Evolutionary conservation across 2,888 invertebrate species (phyloP).

Genomic region (Epinotia demarniana): DNA sequence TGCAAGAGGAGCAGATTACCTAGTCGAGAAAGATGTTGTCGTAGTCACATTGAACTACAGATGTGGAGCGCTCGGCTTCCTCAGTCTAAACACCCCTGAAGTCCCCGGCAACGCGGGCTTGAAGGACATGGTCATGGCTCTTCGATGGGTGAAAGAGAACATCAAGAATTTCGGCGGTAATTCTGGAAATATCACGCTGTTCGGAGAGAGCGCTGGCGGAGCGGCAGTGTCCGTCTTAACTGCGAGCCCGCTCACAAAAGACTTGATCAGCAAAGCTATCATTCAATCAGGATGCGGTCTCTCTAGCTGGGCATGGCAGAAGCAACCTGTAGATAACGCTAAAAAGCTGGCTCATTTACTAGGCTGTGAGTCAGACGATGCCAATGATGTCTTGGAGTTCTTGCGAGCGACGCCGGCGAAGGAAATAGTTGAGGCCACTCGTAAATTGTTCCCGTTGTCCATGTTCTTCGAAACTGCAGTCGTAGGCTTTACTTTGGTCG

Average conservation of each 20-base stretch:
- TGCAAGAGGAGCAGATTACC: slow-evolving; percentile 79
- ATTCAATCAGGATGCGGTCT: slow-evolving; percentile 73
- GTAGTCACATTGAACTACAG: slow-evolving; percentile 85
- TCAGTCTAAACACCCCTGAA: slow-evolving; percentile 74
- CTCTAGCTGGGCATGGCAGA: slow-evolving; percentile 61
- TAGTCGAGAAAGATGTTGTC: slow-evolving; percentile 84
- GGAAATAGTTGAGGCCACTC: slow-evolving; percentile 68
- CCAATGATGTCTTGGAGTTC: slow-evolving; percentile 72
- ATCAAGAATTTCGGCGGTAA: slow-evolving; percentile 77
- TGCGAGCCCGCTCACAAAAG: slow-evolving; percentile 71
- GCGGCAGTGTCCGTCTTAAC: slow-evolving; percentile 63
- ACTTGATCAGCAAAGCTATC: slow-evolving; percentile 70
- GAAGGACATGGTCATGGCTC: slow-evolving; percentile 73
- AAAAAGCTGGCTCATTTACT: slow-evolving; percentile 61
- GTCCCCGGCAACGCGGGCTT: slow-evolving; percentile 78
- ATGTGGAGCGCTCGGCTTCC: slow-evolving; percentile 75
- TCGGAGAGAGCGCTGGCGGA: slow-evolving; percentile 75
- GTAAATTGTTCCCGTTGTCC: slow-evolving; percentile 52
- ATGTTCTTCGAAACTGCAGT: slow-evolving; percentile 48
- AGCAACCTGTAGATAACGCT: slow-evolving; percentile 68
- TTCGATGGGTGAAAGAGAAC: slow-evolving; percentile 75
- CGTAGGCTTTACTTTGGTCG: slow-evolving; percentile 59
- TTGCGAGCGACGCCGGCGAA: slow-evolving; percentile 66
- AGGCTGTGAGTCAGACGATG: slow-evolving; percentile 68
- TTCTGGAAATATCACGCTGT: slow-evolving; percentile 73